phyloP scores from a whole-genome alignment of 92 coral and sea anemone species.

The Anthopleura xanthogrammica region DNA sequence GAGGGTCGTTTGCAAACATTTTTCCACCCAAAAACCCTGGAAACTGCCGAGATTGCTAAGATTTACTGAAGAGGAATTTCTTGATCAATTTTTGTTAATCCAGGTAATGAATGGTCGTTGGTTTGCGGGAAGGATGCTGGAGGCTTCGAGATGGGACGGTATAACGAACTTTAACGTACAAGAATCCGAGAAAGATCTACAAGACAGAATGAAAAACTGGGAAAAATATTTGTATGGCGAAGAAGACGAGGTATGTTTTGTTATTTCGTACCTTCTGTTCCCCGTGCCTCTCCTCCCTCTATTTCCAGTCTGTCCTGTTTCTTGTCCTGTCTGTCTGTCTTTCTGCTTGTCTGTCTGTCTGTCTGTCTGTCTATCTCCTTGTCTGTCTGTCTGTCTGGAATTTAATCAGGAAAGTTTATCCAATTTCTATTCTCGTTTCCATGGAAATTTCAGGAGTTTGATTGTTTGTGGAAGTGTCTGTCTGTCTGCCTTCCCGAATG shows the following conservation, averaged over 20 bases:
- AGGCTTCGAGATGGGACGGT: conserved; percentile 96
- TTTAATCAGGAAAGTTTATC: no score
- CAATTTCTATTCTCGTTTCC: no score
- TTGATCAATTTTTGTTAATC: not conserved
- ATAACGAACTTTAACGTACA: conserved; percentile 74
- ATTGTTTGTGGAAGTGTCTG: no score
- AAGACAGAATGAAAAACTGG: conserved; percentile 84
- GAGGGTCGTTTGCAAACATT: no score
- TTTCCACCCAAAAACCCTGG: no score
- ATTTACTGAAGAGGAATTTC: no score
- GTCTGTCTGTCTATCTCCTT: not conserved
- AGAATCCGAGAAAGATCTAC: conserved; percentile 80
- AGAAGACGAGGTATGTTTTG: conserved; percentile 39
- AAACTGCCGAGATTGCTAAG: no score
- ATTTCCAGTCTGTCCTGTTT: not conserved
- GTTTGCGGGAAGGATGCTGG: conserved; percentile 86
- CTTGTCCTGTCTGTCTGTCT: not conserved
- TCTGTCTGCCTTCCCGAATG: no score
- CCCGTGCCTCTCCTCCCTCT: not conserved
- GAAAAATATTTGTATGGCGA: conserved; percentile 75
- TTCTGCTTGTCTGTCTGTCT: not conserved
- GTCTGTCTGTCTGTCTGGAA: not conserved
- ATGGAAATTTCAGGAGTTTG: no score
- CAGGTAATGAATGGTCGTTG: conserved; percentile 98
- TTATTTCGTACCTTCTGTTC: no score